Conservation (phyloP, 2,113 vertebrate genomes). For the Oceanodroma tethys region DNA sequence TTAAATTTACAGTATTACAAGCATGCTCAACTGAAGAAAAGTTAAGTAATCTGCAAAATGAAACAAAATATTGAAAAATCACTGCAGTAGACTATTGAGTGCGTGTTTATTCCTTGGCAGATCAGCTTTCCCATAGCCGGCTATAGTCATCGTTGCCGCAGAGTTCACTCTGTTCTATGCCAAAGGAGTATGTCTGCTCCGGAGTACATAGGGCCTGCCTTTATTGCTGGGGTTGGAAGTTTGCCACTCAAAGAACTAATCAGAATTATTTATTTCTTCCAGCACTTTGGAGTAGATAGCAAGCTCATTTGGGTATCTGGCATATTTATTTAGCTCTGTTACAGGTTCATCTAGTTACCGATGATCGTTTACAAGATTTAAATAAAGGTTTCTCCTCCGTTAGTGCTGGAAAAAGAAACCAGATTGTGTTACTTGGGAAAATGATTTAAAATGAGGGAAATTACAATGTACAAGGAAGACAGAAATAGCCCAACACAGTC, state of each 20-base stretch:
- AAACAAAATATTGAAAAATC: neutral
- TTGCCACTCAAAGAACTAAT: neutral
- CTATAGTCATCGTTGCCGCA: accelerated
- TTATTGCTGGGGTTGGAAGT: neutral
- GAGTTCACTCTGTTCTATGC: neutral
- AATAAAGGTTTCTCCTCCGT: neutral
- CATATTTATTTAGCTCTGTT: neutral
- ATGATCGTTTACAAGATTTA: neutral
- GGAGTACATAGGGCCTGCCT: neutral
- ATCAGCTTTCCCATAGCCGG: neutral
- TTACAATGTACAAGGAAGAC: neutral
- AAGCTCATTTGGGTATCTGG: neutral
- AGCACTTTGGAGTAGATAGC: neutral
- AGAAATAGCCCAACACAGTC: conserved; percentile 31
- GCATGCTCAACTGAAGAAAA: neutral
- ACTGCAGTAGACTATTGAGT: neutral
- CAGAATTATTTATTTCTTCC: neutral
- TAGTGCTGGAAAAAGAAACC: neutral
- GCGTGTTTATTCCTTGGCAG: neutral
- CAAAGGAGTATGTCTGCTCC: neutral
- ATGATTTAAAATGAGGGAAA: conserved; percentile 8
- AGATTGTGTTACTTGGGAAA: conserved; percentile 12
- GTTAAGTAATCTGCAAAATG: neutral
- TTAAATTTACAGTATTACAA: neutral
- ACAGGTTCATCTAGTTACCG: neutral